A percentile compares a stretch with the other conserved stretches of the same genome.
These are phyloP conservation scores for Brachyptera risi DNA, from an alignment of 2,888 invertebrate species.

Conservation along the genomic window DNA sequence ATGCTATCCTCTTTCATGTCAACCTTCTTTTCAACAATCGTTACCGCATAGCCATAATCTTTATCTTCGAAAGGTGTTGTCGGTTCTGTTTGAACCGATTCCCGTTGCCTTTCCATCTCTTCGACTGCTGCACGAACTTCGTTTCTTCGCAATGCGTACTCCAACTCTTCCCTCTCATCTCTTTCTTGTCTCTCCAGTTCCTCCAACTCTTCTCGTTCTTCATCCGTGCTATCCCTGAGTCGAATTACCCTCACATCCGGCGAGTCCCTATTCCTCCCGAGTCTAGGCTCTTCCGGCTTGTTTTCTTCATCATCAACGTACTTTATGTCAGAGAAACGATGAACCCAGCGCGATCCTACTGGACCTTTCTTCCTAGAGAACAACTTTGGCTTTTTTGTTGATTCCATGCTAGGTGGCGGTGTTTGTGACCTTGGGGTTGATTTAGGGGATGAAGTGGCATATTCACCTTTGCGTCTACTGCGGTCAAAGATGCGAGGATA, in stretches of 20 bases:
- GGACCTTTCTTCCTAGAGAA: conserved; percentile 52
- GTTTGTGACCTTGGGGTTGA: conserved; percentile 50
- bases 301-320: conserved; percentile 39
- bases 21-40: conserved; percentile 10
- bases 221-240: conserved; percentile 11
- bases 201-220: conserved; percentile 16
- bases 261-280: conserved; percentile 30
- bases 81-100: conserved; percentile 28
- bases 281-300: conserved; percentile 37
- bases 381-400: conserved; percentile 51
- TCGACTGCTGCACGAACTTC: conserved; percentile 14
- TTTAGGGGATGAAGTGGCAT: conserved; percentile 50
- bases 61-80: conserved; percentile 31
- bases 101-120: conserved; percentile 11
- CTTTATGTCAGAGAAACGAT: conserved; percentile 42
- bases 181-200: conserved; percentile 15
- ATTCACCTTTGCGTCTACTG: conserved; percentile 41
- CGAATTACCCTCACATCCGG: conserved; percentile 22
- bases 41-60: conserved; percentile 30
- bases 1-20: conserved; percentile 24
- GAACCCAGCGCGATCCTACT: conserved; percentile 51
- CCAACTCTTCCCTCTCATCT: conserved; percentile 32
- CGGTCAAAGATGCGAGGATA: conserved; percentile 64
- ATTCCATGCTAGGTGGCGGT: conserved; percentile 49
- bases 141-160: conserved; percentile 30